Conservation (phyloP, 2,113 vertebrate genomes). For the Rhagologus leucostigma region DNA sequence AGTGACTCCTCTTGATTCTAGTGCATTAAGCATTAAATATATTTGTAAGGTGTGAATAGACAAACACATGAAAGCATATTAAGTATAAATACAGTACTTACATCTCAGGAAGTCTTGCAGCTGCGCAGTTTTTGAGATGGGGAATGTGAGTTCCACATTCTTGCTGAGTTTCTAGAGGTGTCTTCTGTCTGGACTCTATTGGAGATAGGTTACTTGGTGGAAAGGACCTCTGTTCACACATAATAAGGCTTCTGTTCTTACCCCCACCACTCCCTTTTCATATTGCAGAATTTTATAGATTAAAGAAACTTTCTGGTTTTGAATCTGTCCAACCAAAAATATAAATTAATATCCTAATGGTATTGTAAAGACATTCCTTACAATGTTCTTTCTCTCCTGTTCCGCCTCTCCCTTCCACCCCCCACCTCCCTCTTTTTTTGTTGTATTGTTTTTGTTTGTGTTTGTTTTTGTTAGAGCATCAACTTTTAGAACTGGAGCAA, state of each 20-base stretch:
- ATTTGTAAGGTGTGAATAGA: not conserved
- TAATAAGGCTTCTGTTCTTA: not conserved
- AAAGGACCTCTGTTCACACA: not conserved
- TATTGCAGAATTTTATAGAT: not conserved
- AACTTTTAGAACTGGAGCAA: constrained; percentile 85
- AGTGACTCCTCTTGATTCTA: not conserved
- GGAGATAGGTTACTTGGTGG: not conserved
- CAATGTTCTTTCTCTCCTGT: not conserved
- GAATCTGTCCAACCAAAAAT: not conserved
- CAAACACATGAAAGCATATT: not conserved
- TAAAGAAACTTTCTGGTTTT: not conserved
- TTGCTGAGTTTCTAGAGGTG: not conserved
- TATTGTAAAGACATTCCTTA: not conserved
- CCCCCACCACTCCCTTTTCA: not conserved
- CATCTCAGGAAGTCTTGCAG: not conserved
- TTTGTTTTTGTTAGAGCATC: constrained; percentile 73
- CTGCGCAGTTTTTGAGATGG: not conserved
- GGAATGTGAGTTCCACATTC: not conserved
- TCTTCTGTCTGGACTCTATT: not conserved
- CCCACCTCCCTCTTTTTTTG: not conserved
- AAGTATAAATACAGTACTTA: not conserved
- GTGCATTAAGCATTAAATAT: not conserved
- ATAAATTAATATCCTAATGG: not conserved
- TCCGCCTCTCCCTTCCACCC: rapidly evolving
- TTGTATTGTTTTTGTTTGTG: not conserved